Conservation (phyloP, 2,113 vertebrate species). For the Isichthys henryi region DNA sequence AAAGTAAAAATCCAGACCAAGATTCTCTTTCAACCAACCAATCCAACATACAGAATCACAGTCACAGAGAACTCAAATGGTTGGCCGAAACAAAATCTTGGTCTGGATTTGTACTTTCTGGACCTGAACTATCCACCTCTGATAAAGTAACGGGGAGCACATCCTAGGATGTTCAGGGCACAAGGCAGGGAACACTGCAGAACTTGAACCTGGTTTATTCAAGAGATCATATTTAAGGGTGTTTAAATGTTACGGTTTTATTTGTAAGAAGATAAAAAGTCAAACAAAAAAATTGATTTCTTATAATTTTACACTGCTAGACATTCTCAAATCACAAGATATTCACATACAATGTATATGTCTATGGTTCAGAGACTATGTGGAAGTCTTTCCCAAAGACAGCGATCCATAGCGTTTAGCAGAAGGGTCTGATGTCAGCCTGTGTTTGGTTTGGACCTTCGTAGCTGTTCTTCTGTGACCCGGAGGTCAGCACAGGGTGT, state of each 20-base stretch:
- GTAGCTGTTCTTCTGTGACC: slow-evolving; percentile 45
- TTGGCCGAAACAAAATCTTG: no score
- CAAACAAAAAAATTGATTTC: neutral
- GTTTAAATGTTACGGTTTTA: neutral
- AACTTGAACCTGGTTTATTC: neutral
- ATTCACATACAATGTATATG: neutral
- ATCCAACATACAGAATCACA: no score
- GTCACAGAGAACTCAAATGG: no score
- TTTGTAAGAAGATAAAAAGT: neutral
- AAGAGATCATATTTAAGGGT: neutral
- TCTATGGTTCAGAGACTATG: neutral
- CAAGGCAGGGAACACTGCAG: neutral
- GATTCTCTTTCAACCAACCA: neutral
- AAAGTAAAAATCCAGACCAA: neutral
- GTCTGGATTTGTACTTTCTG: no score
- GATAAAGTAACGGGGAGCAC: neutral
- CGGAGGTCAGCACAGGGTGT: slow-evolving; percentile 42
- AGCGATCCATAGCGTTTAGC: slow-evolving; percentile 55
- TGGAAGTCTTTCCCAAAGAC: slow-evolving; percentile 30
- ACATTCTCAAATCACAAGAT: neutral
- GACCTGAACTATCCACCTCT: no score
- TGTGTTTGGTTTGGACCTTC: slow-evolving; percentile 50
- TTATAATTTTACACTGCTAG: neutral
- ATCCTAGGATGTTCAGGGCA: neutral
- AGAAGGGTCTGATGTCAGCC: slow-evolving; percentile 53